Percentiles rank a stretch among this genome's conserved stretches.
Evolutionary conservation across 2,113 vertebrate genomes (phyloP).

Genomic region (Anser cygnoides): DNA sequence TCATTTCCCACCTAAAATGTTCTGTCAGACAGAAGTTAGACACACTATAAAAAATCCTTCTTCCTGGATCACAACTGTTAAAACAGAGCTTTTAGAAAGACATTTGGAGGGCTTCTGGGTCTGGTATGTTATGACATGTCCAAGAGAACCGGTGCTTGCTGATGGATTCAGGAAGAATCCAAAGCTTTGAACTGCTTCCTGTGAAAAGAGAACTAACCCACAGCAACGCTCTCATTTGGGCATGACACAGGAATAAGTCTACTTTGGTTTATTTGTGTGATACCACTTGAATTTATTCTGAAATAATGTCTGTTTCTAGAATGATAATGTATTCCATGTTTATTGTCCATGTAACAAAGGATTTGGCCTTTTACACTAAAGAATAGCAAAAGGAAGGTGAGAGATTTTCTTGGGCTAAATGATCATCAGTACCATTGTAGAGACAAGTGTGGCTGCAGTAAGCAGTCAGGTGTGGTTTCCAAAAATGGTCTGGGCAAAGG

Average conservation of each 20-base stretch:
- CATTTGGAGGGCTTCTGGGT: neutral
- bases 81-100: conserved; percentile 22
- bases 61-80: neutral
- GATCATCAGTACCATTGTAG: accelerated
- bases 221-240: neutral
- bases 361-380: neutral
- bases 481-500: neutral
- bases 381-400: neutral
- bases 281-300: neutral
- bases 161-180: neutral
- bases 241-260: neutral
- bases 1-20: conserved; percentile 49
- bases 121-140: neutral
- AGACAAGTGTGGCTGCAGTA: neutral
- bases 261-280: neutral
- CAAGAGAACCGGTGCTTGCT: neutral
- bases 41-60: neutral
- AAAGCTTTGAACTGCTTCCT: neutral
- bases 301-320: neutral
- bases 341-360: neutral
- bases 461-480: neutral
- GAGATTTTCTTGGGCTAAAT: neutral
- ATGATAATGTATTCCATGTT: accelerated
- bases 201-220: neutral
- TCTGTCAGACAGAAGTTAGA: conserved; percentile 39